Base-by-base conservation (phyloP, 1,140 invertebrate genomes). In the Macrosteles quadrilineatus region DNA sequence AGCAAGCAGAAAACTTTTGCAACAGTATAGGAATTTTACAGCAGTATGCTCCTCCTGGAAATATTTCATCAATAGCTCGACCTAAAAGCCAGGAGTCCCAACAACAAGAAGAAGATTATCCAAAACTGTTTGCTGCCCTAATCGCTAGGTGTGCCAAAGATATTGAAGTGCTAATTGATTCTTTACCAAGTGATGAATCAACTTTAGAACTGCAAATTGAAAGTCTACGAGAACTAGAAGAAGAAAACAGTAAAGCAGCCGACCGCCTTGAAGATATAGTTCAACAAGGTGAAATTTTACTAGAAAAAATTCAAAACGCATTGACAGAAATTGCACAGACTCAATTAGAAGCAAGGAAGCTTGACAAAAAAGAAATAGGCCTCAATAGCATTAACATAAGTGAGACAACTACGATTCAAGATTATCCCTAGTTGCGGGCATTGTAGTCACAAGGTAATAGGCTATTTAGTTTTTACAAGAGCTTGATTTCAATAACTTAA, bases 1-100 rank as follows among this genome's bases (percentile, higher is more conserved):
- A 98, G 92, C 94, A 98, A 92, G 97, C 96, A 1, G 96, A 98
- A 77, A 92, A 98, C 78, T 98, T 98, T 77, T 98, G 94, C 81
- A 98, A 98, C 78, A 96, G 95, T 73, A 94, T 98, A 66, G 97
- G 97, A 68, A 91, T 98, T 70, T 83, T 99, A 64, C 97, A 98
- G 82, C 95, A 97, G 79, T 94, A 88, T 78, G 95, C 97, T 2
- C 88, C 90, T 4, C 94, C 96, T 0, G 96, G 93, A 75, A 95
- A 94, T 80, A 98, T 98, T 80, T 87, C 91, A 23, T 19, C 47
- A 19, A 36, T 36, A 36, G 21, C 17, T 11, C 93, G 95, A 78
- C 93, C 93, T 0, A 90, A 93, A 2, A 87, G 91, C 76, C 83
- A 88, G n/a, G 21, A 50, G 6, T 9, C 47, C 47, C 17, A 50